These are phyloP conservation scores for Globia sparganii DNA, from an alignment of 2,888 invertebrate species.

Conservation along the genomic window DNA sequence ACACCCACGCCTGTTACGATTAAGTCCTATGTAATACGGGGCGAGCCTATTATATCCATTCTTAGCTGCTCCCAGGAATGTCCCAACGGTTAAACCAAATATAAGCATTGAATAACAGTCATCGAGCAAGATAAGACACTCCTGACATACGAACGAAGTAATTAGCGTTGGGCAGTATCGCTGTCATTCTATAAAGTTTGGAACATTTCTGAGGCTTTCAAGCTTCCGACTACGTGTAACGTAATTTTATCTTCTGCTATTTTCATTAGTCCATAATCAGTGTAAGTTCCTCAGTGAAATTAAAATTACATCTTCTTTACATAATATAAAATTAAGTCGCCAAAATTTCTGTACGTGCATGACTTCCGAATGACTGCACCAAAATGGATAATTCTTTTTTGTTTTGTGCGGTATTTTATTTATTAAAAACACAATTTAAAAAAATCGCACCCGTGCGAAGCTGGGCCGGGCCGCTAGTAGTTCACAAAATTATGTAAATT, in stretches of 20 bases:
- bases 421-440: too few relatives aligned
- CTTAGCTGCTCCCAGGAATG: background rate
- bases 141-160: background rate
- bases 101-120: background rate
- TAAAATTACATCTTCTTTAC: background rate
- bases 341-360: too few relatives aligned
- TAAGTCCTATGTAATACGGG: background rate
- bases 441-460: too few relatives aligned
- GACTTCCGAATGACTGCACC: too few relatives aligned
- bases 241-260: background rate
- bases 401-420: too few relatives aligned
- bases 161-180: background rate
- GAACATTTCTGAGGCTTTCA: background rate
- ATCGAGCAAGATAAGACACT: background rate
- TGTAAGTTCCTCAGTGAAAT: background rate
- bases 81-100: background rate
- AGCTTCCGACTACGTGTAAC: background rate
- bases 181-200: background rate
- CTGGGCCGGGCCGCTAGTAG: too few relatives aligned
- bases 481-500: constrained; percentile 1
- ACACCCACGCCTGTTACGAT: too few relatives aligned
- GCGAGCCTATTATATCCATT: background rate
- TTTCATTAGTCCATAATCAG: background rate
- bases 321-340: too few relatives aligned
- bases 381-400: too few relatives aligned